Percentiles rank a stretch among this genome's conserved stretches.
Evolutionary conservation across 1,140 invertebrate genomes (phyloP).

Genomic region (Heterodera schachtii): DNA sequence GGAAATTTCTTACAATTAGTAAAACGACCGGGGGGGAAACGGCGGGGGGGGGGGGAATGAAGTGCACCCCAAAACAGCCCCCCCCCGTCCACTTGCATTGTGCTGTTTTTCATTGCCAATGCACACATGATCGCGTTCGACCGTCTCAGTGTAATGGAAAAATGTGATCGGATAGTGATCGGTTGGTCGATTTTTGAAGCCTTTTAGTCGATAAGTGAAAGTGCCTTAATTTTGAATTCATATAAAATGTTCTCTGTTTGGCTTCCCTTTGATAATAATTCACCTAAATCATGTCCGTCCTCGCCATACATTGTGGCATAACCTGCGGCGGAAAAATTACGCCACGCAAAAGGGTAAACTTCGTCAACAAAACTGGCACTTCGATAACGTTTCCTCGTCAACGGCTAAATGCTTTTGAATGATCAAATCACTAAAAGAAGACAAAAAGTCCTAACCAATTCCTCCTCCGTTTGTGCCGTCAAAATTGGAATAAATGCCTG

Average conservation of each 20-base stretch:
- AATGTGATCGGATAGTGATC: slow-evolving; percentile 87
- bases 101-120: slow-evolving; percentile 79
- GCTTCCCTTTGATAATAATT: background rate
- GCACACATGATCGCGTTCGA: slow-evolving; percentile 70
- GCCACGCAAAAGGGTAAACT: slow-evolving; percentile 74
- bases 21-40: no score
- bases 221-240: slow-evolving; percentile 67
- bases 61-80: no score
- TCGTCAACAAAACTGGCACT: slow-evolving; percentile 74
- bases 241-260: background rate
- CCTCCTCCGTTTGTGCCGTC: slow-evolving; percentile 81
- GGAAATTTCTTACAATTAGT: no score
- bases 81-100: no score
- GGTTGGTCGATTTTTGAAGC: slow-evolving; percentile 81
- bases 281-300: slow-evolving; percentile 79
- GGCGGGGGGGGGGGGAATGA: no score
- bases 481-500: slow-evolving; percentile 87
- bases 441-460: slow-evolving; percentile 70
- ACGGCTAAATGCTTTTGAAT: slow-evolving; percentile 38
- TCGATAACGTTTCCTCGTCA: slow-evolving; percentile 75
- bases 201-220: slow-evolving; percentile 86
- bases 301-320: slow-evolving; percentile 80
- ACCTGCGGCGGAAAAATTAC: slow-evolving; percentile 70
- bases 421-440: no score
- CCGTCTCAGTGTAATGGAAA: slow-evolving; percentile 72